Percentiles rank a stretch among this genome's conserved stretches.
phyloP scores from a whole-genome alignment of 2,113 vertebrate genomes.

The Zosterops borbonicus region DNA sequence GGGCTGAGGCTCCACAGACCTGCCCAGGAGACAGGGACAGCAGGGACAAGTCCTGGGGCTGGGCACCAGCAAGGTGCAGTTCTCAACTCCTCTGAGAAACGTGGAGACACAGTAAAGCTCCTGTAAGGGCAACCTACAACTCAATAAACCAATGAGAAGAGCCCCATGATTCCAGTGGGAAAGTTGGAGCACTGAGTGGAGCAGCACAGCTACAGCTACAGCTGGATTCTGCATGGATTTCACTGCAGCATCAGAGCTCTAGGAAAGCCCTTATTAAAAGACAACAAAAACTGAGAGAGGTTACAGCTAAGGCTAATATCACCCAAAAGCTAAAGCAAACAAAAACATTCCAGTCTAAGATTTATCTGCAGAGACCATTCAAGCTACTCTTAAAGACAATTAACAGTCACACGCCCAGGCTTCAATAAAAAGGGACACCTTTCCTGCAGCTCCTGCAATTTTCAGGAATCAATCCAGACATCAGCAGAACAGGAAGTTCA shows the following conservation, averaged over 20 bases:
- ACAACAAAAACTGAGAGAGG: slow-evolving; percentile 12
- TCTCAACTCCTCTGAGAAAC: background rate
- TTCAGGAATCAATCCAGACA: background rate
- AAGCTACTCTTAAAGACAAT: background rate
- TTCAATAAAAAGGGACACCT: background rate
- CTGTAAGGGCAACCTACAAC: background rate
- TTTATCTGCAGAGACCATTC: background rate
- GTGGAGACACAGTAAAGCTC: background rate
- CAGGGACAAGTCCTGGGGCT: background rate
- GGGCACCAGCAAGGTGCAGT: background rate
- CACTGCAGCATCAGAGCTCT: background rate
- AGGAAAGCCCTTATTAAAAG: background rate
- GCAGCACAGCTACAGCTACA: background rate
- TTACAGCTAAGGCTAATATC: slow-evolving; percentile 17
- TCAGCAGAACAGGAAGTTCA: slow-evolving; percentile 5
- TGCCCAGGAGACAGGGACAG: background rate
- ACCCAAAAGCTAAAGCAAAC: slow-evolving; percentile 42
- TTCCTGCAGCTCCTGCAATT: background rate
- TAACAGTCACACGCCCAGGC: background rate
- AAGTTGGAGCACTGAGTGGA: background rate
- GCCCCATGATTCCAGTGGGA: accelerated
- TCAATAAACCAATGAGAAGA: background rate
- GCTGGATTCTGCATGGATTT: background rate
- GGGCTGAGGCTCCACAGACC: background rate
- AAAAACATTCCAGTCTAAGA: background rate